Percentiles rank a stretch among this genome's conserved stretches.
These are phyloP conservation scores for Aplodontia rufa DNA, from an alignment of 2,113 vertebrate species.

Conservation along the genomic window DNA sequence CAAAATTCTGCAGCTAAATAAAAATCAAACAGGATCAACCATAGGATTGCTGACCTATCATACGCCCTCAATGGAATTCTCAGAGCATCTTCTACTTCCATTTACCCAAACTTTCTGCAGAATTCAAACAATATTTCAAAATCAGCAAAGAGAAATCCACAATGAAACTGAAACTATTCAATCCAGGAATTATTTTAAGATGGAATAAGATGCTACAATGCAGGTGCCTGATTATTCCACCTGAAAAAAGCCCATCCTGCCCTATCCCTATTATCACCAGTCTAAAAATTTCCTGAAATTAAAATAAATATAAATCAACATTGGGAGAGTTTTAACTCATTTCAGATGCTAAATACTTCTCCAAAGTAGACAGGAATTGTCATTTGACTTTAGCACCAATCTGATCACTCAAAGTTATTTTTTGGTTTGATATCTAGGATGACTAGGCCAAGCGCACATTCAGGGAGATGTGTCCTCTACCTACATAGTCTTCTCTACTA, in stretches of 20 bases:
- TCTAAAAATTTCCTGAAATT: neutral
- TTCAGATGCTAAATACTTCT: neutral
- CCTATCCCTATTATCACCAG: neutral
- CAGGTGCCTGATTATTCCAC: neutral
- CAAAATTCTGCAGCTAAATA: neutral
- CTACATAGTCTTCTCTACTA: neutral
- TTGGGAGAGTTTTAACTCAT: neutral
- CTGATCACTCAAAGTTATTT: neutral
- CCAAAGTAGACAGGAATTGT: neutral
- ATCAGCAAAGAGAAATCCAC: neutral
- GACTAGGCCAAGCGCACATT: neutral
- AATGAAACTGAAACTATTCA: neutral
- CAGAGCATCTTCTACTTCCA: neutral
- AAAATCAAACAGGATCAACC: neutral
- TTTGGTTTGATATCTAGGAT: neutral
- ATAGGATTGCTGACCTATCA: neutral
- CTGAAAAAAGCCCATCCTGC: neutral
- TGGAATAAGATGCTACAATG: neutral
- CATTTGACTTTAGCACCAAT: neutral
- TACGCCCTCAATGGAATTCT: neutral
- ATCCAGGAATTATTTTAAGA: neutral
- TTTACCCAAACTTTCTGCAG: neutral
- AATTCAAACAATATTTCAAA: constrained; percentile 4
- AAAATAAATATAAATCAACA: neutral
- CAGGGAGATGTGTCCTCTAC: neutral